phyloP scores from a whole-genome alignment of 2,113 vertebrate genomes.

The Antennarius striatus region DNA sequence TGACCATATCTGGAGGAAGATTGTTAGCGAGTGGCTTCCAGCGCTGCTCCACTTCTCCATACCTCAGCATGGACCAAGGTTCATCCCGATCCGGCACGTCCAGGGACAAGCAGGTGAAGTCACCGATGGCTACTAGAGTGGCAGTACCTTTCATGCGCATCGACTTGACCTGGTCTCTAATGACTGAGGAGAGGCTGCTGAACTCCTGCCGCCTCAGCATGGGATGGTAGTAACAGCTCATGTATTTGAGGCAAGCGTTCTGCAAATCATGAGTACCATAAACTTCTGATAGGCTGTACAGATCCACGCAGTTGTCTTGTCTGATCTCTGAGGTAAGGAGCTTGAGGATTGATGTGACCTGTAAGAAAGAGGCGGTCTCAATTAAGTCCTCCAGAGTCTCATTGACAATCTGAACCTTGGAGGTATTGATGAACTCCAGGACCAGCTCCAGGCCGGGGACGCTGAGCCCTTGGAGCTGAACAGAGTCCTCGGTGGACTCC shows the following conservation, averaged over 20 bases:
- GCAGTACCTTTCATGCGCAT: constrained; percentile 87
- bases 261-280: constrained; percentile 90
- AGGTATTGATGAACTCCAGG: constrained; percentile 92
- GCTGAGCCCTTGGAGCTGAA: constrained; percentile 90
- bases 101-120: constrained; percentile 80
- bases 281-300: constrained; percentile 87
- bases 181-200: constrained; percentile 66
- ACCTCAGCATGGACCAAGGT: constrained; percentile 88
- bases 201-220: constrained; percentile 86
- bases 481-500: constrained; percentile 88
- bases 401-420: constrained; percentile 77
- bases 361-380: constrained; percentile 91
- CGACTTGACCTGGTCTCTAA: constrained; percentile 82
- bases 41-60: constrained; percentile 83
- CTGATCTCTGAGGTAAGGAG: constrained; percentile 87
- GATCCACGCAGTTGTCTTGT: constrained; percentile 87
- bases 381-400: constrained; percentile 89
- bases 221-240: constrained; percentile 87
- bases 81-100: constrained; percentile 78
- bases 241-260: constrained; percentile 86
- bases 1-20: constrained; percentile 86
- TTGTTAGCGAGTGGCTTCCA: constrained; percentile 89
- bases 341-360: constrained; percentile 90
- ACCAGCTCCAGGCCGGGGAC: constrained; percentile 89
- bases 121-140: constrained; percentile 86